phyloP scores from a whole-genome alignment of 1,140 invertebrate species.

The Ladona fulva region DNA sequence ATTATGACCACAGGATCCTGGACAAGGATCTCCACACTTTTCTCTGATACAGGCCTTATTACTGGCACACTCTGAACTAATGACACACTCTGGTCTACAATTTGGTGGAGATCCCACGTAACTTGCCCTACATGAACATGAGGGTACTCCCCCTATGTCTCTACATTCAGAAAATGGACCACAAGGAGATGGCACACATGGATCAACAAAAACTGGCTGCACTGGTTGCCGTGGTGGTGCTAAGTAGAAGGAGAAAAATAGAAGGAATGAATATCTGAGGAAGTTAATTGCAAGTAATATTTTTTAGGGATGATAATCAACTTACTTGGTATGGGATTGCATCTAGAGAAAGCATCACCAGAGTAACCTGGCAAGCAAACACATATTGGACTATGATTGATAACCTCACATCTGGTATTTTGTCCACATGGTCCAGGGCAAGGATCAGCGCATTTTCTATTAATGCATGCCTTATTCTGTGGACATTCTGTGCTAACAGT shows the following conservation, averaged over 20 bases:
- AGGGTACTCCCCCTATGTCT: slow-evolving; percentile 44
- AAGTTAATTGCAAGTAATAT: slow-evolving; percentile 22
- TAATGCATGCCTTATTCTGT: slow-evolving; percentile 37
- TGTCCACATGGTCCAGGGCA: slow-evolving; percentile 44
- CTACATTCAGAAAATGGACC: slow-evolving; percentile 53
- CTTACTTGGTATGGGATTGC: slow-evolving; percentile 25
- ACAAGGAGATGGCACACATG: slow-evolving; percentile 55
- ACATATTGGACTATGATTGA: slow-evolving; percentile 69
- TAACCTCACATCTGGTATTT: slow-evolving; percentile 55
- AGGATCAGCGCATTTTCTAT: slow-evolving; percentile 42
- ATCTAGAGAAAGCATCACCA: slow-evolving; percentile 58
- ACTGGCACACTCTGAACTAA: slow-evolving; percentile 51
- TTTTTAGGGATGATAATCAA: not conserved
- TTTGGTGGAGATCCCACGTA: slow-evolving; percentile 50
- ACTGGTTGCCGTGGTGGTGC: slow-evolving; percentile 31
- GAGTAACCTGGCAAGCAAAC: slow-evolving; percentile 53
- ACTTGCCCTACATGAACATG: slow-evolving; percentile 48
- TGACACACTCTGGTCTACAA: slow-evolving; percentile 56
- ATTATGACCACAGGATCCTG: slow-evolving; percentile 47
- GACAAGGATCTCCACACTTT: slow-evolving; percentile 52
- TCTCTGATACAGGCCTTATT: slow-evolving; percentile 52
- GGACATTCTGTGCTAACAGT: slow-evolving; percentile 39
- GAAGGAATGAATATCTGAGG: slow-evolving; percentile 24
- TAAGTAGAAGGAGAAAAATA: slow-evolving; percentile 30
- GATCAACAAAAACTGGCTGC: slow-evolving; percentile 33